phyloP scores from a whole-genome alignment of 1,140 invertebrate species.

The Drosophila lowei region DNA sequence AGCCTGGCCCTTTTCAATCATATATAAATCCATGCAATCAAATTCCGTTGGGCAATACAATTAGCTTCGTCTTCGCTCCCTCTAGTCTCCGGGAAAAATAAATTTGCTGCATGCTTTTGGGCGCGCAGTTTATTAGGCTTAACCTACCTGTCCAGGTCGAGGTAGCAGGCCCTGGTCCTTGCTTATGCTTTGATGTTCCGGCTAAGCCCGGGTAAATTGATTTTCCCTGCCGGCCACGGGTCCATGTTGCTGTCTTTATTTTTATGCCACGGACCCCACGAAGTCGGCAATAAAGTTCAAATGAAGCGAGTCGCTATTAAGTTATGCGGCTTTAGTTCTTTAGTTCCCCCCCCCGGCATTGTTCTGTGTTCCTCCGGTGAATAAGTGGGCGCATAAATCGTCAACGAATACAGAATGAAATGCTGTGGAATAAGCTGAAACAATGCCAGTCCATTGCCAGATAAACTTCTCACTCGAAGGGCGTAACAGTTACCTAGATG shows the following conservation, averaged over 20 bases:
- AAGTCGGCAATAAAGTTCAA: constrained; percentile 74
- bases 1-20: constrained; percentile 74
- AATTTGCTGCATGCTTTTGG: constrained; percentile 58
- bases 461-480: constrained; percentile 12
- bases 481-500: constrained; percentile 20
- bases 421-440: constrained; percentile 54
- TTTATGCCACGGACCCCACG: constrained; percentile 42
- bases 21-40: constrained; percentile 79
- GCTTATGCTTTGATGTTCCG: constrained; percentile 73
- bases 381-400: constrained; percentile 80
- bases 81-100: constrained; percentile 29
- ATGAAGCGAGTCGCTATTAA: constrained; percentile 74
- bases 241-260: constrained; percentile 40
- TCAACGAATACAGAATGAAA: constrained; percentile 53
- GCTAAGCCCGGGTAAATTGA: constrained; percentile 77
- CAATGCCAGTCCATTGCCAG: constrained; percentile 17
- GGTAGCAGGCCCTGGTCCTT: constrained; percentile 13
- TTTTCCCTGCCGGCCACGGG: constrained; percentile 45
- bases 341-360: constrained; percentile 22
- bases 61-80: constrained; percentile 51
- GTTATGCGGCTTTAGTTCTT: constrained; percentile 71
- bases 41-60: constrained; percentile 72
- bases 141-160: constrained; percentile 36
- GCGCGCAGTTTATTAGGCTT: constrained; percentile 78
- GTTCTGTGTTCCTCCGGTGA: constrained; percentile 57